Evolutionary conservation across 1,140 invertebrate species (phyloP), one percentile per base, ranked within the genome.

Genomic region (Melitaea cinxia): DNA sequence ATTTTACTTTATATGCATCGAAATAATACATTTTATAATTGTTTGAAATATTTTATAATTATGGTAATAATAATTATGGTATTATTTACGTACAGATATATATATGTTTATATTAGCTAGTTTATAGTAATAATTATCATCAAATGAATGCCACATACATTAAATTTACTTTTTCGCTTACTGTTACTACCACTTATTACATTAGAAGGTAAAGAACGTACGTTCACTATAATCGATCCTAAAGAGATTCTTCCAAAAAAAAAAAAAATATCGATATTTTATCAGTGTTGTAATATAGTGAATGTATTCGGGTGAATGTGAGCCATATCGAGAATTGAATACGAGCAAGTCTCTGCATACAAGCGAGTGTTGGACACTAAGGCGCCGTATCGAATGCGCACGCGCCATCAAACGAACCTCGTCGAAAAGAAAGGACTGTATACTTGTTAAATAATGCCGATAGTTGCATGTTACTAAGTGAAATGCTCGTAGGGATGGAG

Each of bases 401-500:
- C 53, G 70, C 61, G 54, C 63, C 71, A 61, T 47, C 73, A 70
- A 23, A 66, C 78, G 65, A 70, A 71, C 83, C 80, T 80, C 80
- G 78, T 37, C 77, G 78, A 89, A 89, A 89, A 89, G 87, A 89
- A 89, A 89, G 87, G 87, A 89, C 77, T 65, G 83, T 88, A 80
- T 83, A 82, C 61, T 77, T 82, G 79, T 87, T 88, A 84, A 87
- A 88, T 88, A 87, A 88, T 87, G 87, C 88, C 86, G 75, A 89
- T 85, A 86, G 87, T 86, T 82, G 85, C 82, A 83, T 73, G 83
- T 77, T 86, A 80, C 81, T 50, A 65, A 85, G 87, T 89, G 84
- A 89, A 89, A 89, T 88, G 87, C 71, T 79, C 82, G 87, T 83
- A 89, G 87, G 87, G 83, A 84, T 88, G 85, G 83, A 82, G 82